phyloP scores from a whole-genome alignment of 23 tunicate genomes.

The Ciona savignyi region DNA sequence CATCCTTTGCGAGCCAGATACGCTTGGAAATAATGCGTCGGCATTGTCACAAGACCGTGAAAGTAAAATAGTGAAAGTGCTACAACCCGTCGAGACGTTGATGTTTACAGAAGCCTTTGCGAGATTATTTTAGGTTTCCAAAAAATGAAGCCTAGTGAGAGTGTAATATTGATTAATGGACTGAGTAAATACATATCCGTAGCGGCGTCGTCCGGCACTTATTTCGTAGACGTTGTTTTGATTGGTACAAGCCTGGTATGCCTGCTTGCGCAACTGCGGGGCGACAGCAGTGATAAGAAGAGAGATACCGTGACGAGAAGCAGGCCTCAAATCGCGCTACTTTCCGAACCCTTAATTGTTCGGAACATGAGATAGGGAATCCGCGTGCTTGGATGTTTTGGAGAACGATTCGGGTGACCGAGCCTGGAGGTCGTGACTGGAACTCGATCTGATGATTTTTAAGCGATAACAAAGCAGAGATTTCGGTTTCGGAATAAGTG shows the following conservation, averaged over 20 bases:
- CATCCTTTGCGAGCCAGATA: background rate
- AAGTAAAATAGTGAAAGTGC: no score
- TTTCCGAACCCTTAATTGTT: background rate
- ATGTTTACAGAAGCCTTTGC: no score
- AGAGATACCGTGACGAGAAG: background rate
- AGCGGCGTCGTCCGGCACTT: background rate
- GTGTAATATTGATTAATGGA: background rate
- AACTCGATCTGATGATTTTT: background rate
- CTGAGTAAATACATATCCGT: background rate
- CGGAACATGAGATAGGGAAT: constrained; percentile 1
- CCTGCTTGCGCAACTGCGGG: background rate
- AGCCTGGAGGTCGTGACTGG: background rate
- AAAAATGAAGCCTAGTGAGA: no score
- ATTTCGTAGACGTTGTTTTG: background rate
- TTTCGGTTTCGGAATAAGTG: background rate
- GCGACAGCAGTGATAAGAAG: background rate
- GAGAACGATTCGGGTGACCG: background rate
- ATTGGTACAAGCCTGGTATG: background rate
- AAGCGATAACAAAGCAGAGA: background rate
- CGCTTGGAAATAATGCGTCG: background rate
- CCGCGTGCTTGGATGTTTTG: background rate
- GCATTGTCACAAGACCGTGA: background rate
- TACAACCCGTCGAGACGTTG: no score
- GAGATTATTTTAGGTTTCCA: no score
- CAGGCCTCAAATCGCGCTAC: background rate